phyloP scores from a whole-genome alignment of 2,797 vertebrate genomes.

The Xerus rutilus region DNA sequence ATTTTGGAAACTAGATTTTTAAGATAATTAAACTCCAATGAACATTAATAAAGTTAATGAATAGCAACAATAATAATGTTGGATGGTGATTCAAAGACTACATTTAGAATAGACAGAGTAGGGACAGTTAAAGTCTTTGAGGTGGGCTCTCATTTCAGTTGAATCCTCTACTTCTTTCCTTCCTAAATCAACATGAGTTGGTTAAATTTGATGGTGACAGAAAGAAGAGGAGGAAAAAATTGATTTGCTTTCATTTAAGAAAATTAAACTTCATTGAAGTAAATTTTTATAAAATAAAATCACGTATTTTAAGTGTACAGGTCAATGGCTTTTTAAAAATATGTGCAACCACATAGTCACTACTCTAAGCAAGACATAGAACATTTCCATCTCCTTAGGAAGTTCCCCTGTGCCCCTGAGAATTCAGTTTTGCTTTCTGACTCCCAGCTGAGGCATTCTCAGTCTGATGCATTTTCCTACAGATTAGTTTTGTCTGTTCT shows the following conservation, averaged over 20 bases:
- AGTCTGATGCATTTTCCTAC: not conserved
- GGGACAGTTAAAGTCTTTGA: not conserved
- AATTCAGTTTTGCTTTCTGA: not conserved
- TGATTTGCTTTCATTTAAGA: slow-evolving; percentile 35
- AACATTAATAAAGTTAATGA: slow-evolving; percentile 8
- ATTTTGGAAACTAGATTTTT: slow-evolving; percentile 58
- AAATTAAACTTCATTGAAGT: slow-evolving; percentile 31
- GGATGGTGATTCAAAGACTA: not conserved
- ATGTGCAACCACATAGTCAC: not conserved
- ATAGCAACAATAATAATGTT: not conserved
- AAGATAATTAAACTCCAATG: not conserved
- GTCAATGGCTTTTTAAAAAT: not conserved
- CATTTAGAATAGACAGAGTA: not conserved
- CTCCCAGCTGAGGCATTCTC: not conserved
- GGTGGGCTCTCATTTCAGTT: not conserved
- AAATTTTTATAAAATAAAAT: slow-evolving; percentile 39
- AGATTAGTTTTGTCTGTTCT: slow-evolving; percentile 8
- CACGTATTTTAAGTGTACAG: not conserved
- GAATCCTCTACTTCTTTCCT: not conserved
- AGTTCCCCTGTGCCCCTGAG: not conserved
- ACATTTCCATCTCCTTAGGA: not conserved
- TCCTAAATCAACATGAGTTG: not conserved
- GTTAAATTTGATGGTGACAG: slow-evolving; percentile 26
- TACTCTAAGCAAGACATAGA: not conserved
- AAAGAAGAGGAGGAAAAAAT: not conserved